Evolutionary conservation across 2,888 invertebrate species (phyloP).

Genomic region (Raillietiella orientalis): DNA sequence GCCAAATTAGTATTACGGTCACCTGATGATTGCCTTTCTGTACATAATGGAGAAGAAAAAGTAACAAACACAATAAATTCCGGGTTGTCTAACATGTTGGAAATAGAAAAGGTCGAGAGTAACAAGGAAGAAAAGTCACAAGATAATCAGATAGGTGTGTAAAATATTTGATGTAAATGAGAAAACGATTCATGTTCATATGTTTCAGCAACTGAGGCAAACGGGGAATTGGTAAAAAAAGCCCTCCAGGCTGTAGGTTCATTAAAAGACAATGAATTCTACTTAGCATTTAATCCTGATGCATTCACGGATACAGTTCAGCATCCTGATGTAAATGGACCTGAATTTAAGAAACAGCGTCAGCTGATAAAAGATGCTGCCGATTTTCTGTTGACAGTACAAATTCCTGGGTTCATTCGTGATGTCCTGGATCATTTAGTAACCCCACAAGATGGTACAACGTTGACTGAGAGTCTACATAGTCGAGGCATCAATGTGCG

Average conservation of each 20-base stretch:
- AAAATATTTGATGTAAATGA: background rate
- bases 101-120: background rate
- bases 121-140: slow-evolving; percentile 1
- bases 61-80: slow-evolving; percentile 8
- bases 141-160: too few species aligned
- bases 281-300: slow-evolving; percentile 91
- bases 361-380: slow-evolving; percentile 80
- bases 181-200: background rate
- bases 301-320: slow-evolving; percentile 79
- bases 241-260: slow-evolving; percentile 78
- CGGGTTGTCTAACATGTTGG: slow-evolving; percentile 4
- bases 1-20: too few species aligned
- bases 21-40: too few species aligned
- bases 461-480: slow-evolving; percentile 71
- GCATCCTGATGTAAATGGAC: slow-evolving; percentile 35
- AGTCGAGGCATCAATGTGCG: slow-evolving; percentile 84
- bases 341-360: slow-evolving; percentile 41
- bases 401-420: slow-evolving; percentile 81
- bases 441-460: slow-evolving; percentile 79
- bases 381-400: slow-evolving; percentile 65
- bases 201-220: too few species aligned
- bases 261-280: slow-evolving; percentile 77
- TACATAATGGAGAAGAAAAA: slow-evolving; percentile 8
- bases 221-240: slow-evolving; percentile 28
- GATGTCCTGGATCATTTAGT: slow-evolving; percentile 69